Conservation (phyloP, 2,797 vertebrate genomes). For the Sebastes iracundus region DNA sequence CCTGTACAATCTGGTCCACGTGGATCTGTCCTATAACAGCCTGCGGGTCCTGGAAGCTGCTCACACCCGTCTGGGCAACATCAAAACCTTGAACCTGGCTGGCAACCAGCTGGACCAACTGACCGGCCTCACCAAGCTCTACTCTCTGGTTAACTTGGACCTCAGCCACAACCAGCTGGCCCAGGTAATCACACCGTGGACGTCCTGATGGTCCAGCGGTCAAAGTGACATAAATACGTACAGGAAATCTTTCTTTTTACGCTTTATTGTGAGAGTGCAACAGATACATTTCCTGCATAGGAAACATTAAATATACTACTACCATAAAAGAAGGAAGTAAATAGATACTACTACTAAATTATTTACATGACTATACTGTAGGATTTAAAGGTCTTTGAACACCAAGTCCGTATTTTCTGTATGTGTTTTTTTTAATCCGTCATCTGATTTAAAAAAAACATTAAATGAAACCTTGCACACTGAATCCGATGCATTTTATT, state of each 20-base stretch:
- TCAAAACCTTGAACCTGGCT: constrained; percentile 94
- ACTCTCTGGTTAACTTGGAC: constrained; percentile 95
- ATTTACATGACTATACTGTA: background rate
- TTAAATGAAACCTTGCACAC: too few relatives aligned
- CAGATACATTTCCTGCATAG: background rate
- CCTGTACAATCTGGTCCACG: constrained; percentile 95
- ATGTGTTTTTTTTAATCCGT: too few relatives aligned
- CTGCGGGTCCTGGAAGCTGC: constrained; percentile 88
- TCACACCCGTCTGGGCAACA: constrained; percentile 95
- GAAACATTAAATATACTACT: background rate
- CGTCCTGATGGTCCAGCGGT: background rate
- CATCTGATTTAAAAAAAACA: too few relatives aligned
- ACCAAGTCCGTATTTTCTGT: too few relatives aligned
- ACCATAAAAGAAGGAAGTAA: background rate
- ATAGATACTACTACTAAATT: background rate
- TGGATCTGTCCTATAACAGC: constrained; percentile 96
- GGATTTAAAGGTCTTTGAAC: too few relatives aligned
- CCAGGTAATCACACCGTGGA: constrained; percentile 81
- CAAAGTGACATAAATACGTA: background rate
- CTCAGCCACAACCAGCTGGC: constrained; percentile 91
- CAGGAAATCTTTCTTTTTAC: background rate
- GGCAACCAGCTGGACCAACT: constrained; percentile 92
- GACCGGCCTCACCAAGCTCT: constrained; percentile 92
- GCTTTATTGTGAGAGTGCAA: background rate
- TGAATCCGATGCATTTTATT: too few relatives aligned